Conservation (phyloP, 2,888 invertebrate species). For the Hipparchia sbordonii region DNA sequence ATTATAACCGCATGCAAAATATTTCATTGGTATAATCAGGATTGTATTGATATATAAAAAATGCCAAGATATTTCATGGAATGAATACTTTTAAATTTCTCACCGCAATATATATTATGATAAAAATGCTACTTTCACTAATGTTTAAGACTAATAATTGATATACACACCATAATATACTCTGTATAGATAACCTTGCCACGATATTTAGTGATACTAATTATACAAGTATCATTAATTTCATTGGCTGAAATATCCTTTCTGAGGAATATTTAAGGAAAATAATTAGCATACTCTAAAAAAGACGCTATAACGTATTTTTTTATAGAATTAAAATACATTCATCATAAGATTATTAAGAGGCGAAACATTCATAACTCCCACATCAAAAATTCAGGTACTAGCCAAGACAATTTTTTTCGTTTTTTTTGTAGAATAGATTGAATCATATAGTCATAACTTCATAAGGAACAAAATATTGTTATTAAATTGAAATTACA, state of each 20-base stretch:
- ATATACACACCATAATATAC: conserved; percentile 46
- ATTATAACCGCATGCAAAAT: conserved; percentile 25
- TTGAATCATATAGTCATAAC: too few relatives aligned
- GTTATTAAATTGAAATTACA: too few relatives aligned
- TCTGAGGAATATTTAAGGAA: conserved; percentile 24
- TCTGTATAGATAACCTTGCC: conserved; percentile 49
- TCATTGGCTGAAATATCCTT: conserved; percentile 27
- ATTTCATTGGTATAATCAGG: conserved; percentile 7
- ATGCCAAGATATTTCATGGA: conserved; percentile 46
- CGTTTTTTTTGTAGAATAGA: too few relatives aligned
- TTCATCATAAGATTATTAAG: conserved; percentile 18
- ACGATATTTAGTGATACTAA: conserved; percentile 30
- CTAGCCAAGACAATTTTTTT: too few relatives aligned
- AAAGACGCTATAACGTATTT: not conserved
- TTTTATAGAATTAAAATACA: conserved; percentile 24
- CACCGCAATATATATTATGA: conserved; percentile 40
- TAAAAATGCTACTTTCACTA: conserved; percentile 42
- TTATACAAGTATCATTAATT: conserved; percentile 28
- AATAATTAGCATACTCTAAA: conserved; percentile 11
- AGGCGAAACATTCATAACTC: conserved; percentile 17
- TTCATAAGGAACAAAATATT: too few relatives aligned
- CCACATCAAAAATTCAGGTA: not conserved
- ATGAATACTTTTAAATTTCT: conserved; percentile 52
- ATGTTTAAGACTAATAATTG: conserved; percentile 38
- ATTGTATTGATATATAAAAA: conserved; percentile 32